A percentile compares a stretch with the other conserved stretches of the same genome.
phyloP scores from a whole-genome alignment of 1,140 invertebrate species.

The Drosophila bifasciata region DNA sequence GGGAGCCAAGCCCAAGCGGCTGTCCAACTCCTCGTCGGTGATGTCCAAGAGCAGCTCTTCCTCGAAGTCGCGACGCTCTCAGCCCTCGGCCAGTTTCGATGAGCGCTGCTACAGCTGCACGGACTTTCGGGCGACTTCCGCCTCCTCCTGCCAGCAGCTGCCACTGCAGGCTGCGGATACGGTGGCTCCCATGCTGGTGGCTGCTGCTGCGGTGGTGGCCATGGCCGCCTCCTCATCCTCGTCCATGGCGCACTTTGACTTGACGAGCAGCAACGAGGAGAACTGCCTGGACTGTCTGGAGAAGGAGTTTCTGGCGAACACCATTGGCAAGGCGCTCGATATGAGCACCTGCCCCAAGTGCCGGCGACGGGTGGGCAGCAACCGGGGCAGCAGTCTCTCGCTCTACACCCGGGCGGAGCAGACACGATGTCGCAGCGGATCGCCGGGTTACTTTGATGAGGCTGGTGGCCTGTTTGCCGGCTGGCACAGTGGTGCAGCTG shows the following conservation, averaged over 20 bases:
- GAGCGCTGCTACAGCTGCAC: conserved; percentile 79
- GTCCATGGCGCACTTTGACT: conserved; percentile 53
- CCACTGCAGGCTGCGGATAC: conserved; percentile 16
- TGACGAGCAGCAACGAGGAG: conserved; percentile 56
- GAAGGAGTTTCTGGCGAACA: conserved; percentile 80
- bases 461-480: conserved; percentile 53
- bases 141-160: conserved; percentile 26
- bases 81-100: conserved; percentile 65
- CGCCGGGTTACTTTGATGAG: conserved; percentile 58
- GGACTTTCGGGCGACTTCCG: conserved; percentile 56
- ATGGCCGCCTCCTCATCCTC: conserved; percentile 48
- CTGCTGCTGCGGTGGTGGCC: conserved; percentile 58
- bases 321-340: conserved; percentile 75
- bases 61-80: conserved; percentile 69
- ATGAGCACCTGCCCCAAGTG: conserved; percentile 66
- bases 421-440: conserved; percentile 71
- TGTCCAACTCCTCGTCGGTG: conserved; percentile 68
- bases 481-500: conserved; percentile 37
- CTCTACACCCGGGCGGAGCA: conserved; percentile 59
- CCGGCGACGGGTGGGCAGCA: conserved; percentile 43
- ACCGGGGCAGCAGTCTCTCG: conserved; percentile 61
- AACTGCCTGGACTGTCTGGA: conserved; percentile 81
- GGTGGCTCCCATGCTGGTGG: conserved; percentile 58
- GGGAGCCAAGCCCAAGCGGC: conserved; percentile 77
- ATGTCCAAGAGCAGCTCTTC: conserved; percentile 68